Percentiles rank a stretch among this genome's conserved stretches.
These are phyloP conservation scores for Lepus townsendii DNA, from an alignment of 2,797 vertebrate species.

Conservation along the genomic window DNA sequence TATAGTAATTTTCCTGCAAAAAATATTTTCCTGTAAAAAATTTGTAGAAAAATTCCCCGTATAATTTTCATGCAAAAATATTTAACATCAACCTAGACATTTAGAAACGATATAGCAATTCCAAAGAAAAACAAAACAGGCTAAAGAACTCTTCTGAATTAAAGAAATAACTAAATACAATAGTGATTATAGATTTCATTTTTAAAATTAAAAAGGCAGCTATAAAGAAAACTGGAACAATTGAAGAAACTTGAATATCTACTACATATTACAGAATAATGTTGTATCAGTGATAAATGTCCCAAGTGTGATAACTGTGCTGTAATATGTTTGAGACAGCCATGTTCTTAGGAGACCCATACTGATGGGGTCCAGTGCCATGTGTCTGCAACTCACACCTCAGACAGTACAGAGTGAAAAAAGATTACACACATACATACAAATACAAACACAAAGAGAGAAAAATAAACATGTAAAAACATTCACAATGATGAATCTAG, in stretches of 20 bases:
- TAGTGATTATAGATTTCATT: not conserved
- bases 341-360: not conserved
- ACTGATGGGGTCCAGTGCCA: not conserved
- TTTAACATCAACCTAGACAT: not conserved
- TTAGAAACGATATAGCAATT: slow-evolving; percentile 9
- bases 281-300: not conserved
- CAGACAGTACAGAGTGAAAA: not conserved
- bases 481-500: not conserved
- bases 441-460: not conserved
- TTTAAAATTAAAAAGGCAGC: slow-evolving; percentile 6
- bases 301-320: not conserved
- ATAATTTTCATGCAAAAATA: slow-evolving; percentile 9
- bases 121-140: slow-evolving; percentile 47
- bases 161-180: slow-evolving; percentile 37
- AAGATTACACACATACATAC: not conserved
- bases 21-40: not conserved
- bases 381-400: not conserved
- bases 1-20: not conserved
- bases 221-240: not conserved
- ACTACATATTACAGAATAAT: not conserved
- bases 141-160: not conserved
- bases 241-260: not conserved
- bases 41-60: not conserved
- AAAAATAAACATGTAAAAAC: not conserved
- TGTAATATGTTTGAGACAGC: not conserved